Percentiles rank a stretch among this genome's conserved stretches.
These are phyloP conservation scores for Hippopotamyrus pictus DNA, from an alignment of 2,797 vertebrate genomes.

Conservation along the genomic window DNA sequence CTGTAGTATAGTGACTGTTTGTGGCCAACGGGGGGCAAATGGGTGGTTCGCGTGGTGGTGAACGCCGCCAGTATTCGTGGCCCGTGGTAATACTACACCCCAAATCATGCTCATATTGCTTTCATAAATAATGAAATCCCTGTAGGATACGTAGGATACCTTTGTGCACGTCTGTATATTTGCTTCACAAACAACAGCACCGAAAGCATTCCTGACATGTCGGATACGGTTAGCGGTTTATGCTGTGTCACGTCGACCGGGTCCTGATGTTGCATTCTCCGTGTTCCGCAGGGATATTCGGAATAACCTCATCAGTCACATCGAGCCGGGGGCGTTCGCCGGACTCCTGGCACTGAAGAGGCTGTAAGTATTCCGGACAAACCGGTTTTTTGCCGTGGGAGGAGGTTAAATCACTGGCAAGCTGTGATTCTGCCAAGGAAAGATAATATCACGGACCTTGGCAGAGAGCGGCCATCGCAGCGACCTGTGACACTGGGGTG, in stretches of 20 bases:
- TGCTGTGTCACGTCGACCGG: not conserved
- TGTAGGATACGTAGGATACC: not conserved
- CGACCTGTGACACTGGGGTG: not conserved
- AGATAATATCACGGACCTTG: not conserved
- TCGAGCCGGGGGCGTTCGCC: constrained; percentile 86
- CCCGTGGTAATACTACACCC: not conserved
- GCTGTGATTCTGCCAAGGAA: not conserved
- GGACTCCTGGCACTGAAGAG: constrained; percentile 81
- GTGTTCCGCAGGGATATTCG: constrained; percentile 76
- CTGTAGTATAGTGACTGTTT: not conserved
- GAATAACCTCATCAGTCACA: constrained; percentile 85
- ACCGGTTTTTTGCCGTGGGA: not conserved
- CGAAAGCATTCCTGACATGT: not conserved
- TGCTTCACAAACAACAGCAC: not conserved
- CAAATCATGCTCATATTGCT: not conserved
- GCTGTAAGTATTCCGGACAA: constrained; percentile 76
- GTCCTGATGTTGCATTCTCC: not conserved
- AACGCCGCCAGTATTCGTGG: not conserved
- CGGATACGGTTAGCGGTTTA: not conserved
- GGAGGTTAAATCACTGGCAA: not conserved
- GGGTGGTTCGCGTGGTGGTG: not conserved
- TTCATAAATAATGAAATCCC: not conserved
- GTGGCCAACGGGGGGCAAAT: not conserved
- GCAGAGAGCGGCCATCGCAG: not conserved
- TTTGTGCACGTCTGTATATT: not conserved